A percentile compares a stretch with the other conserved stretches of the same genome.
These are phyloP conservation scores for Onychomys torridus DNA, from an alignment of 2,797 vertebrate species.

Conservation along the genomic window DNA sequence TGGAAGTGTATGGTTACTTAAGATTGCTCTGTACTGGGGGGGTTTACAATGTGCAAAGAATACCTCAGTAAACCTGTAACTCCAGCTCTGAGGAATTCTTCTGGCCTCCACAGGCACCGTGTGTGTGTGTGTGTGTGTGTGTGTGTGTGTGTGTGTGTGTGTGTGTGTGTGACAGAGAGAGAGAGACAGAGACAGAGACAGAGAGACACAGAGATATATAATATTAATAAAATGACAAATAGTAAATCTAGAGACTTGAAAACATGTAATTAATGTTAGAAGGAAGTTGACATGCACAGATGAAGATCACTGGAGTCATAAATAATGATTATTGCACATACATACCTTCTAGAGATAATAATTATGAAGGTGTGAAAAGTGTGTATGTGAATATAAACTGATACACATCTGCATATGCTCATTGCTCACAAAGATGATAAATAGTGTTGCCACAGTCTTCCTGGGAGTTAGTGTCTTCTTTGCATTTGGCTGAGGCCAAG, in stretches of 20 bases:
- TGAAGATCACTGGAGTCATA: not conserved
- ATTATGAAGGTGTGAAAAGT: not conserved
- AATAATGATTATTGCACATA: not conserved
- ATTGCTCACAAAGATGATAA: not conserved
- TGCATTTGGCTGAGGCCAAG: slow-evolving; percentile 22
- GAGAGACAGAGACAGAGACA: too few relatives aligned
- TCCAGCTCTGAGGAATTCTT: not conserved
- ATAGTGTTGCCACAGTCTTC: not conserved
- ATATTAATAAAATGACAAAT: not conserved
- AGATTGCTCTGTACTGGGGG: not conserved
- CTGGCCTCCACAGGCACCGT: not conserved
- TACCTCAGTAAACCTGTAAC: not conserved
- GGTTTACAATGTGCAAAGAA: not conserved
- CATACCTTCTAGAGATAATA: not conserved
- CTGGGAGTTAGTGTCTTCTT: not conserved
- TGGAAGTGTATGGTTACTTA: slow-evolving; percentile 21
- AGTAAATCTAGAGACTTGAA: slow-evolving; percentile 18
- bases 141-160: too few relatives aligned
- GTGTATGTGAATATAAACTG: not conserved
- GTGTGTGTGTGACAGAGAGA: too few relatives aligned
- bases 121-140: too few relatives aligned
- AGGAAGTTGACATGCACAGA: not conserved
- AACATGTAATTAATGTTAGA: not conserved
- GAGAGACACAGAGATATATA: too few relatives aligned
- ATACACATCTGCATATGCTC: not conserved